Evolutionary conservation across 2,797 vertebrate genomes (phyloP).

Genomic region (Onychomys leucogaster): DNA sequence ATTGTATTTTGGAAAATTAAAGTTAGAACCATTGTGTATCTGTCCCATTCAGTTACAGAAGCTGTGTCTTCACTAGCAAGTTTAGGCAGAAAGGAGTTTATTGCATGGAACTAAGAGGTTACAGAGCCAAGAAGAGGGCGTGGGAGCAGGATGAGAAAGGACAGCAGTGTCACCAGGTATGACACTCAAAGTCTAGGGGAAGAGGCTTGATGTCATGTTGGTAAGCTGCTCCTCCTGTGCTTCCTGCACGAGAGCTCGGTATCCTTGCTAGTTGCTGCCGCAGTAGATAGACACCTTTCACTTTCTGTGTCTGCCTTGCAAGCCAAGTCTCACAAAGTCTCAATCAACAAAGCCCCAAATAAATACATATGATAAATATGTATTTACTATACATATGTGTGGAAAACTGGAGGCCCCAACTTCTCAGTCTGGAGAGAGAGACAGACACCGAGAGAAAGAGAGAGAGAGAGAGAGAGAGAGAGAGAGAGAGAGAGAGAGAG

Average conservation of each 20-base stretch:
- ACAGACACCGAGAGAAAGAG: neutral
- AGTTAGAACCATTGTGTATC: neutral
- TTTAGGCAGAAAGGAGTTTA: slow-evolving; percentile 48
- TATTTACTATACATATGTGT: neutral
- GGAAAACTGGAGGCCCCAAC: neutral
- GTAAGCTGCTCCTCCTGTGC: neutral
- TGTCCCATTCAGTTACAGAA: slow-evolving; percentile 5
- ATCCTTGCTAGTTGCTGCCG: neutral
- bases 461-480: neutral
- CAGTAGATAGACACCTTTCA: neutral
- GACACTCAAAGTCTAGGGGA: neutral
- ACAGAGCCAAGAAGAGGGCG: neutral
- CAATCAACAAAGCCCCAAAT: slow-evolving; percentile 9
- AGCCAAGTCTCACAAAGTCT: neutral
- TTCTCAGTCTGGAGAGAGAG: neutral
- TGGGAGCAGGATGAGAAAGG: neutral
- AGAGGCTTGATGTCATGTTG: neutral
- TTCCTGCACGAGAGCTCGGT: neutral
- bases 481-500: neutral
- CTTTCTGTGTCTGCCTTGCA: slow-evolving; percentile 41
- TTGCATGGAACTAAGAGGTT: neutral
- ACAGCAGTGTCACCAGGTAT: neutral
- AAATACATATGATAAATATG: neutral
- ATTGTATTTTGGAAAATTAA: slow-evolving; percentile 38
- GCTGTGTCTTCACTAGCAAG: neutral